Base-by-base conservation (phyloP, 2,888 invertebrate species). In the Endomychus coccineus region DNA sequence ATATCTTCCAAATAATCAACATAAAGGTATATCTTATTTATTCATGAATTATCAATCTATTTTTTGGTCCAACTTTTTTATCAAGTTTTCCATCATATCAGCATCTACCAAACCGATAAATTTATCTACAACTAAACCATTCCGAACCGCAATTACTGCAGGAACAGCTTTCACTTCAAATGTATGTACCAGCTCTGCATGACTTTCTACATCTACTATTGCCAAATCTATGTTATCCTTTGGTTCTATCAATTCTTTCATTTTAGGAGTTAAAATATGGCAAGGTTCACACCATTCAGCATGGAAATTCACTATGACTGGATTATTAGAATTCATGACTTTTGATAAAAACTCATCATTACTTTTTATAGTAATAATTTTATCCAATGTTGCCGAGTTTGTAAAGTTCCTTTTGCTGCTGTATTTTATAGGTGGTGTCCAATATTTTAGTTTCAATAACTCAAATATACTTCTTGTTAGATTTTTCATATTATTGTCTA, bases 261-360 rank as follows among this genome's bases (percentile, higher is more conserved):
- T 74, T 64, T 85, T 84, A 2, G 88, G 88, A 1, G 88, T 88
- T 9, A 89, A 70, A 53, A 87, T 83, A 65, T 86, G 86, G 63
- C 89, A 89, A 0, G 89, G 88, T 63, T 87, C 87, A 57, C 89
- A 89, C 89, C 89, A 89, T 49, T 89, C 87, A 0, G 89, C 89
- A 56, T 89, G 89, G 59, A 89, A 89, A 61, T 88, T 89, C 1
- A 89, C 87, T 61, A 89, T 85, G n/a, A 89, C 88, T 16, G 88
- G 84, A 53, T 80, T 80, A 21, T 78, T 75, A 50, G 83, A 86
- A 61, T 87, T 84, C 77, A 89, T 83, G 32, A 88, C 86, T 72
- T 84, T 86, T 49, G 75, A 74, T 44, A 84, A 73, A 62, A 86
- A 86, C 49, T 85, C 85, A 41, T 78, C 80, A 56, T 84, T 81